Evolutionary conservation across 1,140 invertebrate genomes (phyloP).

Genomic region (Nephila pilipes): DNA sequence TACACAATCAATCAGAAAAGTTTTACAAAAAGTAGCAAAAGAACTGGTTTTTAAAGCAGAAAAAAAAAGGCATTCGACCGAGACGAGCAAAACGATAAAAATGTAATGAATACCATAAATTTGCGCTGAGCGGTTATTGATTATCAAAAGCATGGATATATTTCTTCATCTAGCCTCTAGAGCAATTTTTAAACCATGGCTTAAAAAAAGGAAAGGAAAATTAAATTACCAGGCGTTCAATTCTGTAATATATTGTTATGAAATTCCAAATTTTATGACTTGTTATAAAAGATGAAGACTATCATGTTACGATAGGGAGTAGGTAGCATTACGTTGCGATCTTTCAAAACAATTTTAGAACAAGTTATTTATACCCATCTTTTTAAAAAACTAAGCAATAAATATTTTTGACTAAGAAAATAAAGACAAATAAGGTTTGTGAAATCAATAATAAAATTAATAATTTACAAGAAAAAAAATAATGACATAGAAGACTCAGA

Average conservation of each 20-base stretch:
- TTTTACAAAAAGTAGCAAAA: not conserved
- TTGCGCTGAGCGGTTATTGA: not conserved
- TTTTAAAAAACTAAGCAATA: too few relatives aligned
- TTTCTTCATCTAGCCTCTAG: not conserved
- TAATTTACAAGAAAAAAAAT: too few relatives aligned
- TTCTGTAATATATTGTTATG: not conserved
- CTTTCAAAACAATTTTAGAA: not conserved
- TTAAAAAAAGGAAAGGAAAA: not conserved
- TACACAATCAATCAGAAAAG: slow-evolving; percentile 15
- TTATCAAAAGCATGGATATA: not conserved
- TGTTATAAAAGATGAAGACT: not conserved
- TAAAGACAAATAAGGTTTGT: too few relatives aligned
- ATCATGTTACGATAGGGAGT: not conserved
- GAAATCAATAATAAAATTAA: too few relatives aligned
- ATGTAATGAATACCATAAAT: slow-evolving; percentile 27
- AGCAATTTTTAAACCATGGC: not conserved
- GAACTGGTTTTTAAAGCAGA: not conserved
- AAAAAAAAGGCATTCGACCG: not conserved
- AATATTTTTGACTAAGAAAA: too few relatives aligned
- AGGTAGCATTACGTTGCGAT: not conserved
- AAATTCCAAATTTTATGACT: not conserved
- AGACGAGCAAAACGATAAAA: not conserved
- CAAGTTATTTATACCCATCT: too few relatives aligned
- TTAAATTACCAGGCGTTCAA: not conserved
- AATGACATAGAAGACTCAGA: too few relatives aligned